Percentiles rank a stretch among this genome's conserved stretches.
Evolutionary conservation across 2,888 invertebrate genomes (phyloP).

Genomic region (Lycia hirtaria): DNA sequence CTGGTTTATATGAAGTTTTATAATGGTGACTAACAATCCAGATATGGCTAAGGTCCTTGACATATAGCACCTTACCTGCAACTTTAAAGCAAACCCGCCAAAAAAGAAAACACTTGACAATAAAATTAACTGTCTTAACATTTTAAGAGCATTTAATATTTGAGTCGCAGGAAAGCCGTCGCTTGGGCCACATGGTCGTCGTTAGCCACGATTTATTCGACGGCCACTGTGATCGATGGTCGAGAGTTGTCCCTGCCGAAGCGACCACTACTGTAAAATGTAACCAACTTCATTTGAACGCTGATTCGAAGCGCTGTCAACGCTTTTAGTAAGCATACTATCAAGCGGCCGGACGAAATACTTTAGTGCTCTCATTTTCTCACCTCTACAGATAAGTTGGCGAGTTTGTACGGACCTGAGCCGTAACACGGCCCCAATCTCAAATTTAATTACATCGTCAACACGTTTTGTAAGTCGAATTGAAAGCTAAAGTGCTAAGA

Average conservation of each 20-base stretch:
- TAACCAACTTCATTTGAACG: not conserved
- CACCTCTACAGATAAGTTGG: not conserved
- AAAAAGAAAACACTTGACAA: conserved; percentile 17
- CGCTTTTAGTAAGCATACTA: not conserved
- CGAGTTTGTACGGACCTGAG: conserved; percentile 49
- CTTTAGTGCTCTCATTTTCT: not conserved
- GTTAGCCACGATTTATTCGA: conserved; percentile 73
- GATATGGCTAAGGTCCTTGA: not conserved
- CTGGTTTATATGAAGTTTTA: no score
- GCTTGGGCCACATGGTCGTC: conserved; percentile 39
- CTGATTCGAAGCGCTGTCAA: not conserved
- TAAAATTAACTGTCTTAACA: conserved; percentile 20
- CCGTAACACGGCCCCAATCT: conserved; percentile 60
- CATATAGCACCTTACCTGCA: not conserved
- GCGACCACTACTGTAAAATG: conserved; percentile 68
- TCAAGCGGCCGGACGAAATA: not conserved
- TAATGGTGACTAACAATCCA: not conserved
- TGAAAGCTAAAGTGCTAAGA: conserved; percentile 14
- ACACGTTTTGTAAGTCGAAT: conserved; percentile 22
- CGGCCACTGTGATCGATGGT: conserved; percentile 79
- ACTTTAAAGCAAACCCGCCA: conserved; percentile 8
- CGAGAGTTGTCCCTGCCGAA: conserved; percentile 52
- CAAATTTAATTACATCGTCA: conserved; percentile 57
- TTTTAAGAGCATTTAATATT: conserved; percentile 30
- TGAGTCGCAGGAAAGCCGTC: conserved; percentile 38